These are phyloP conservation scores for Salticus scenicus DNA, from an alignment of 2,888 invertebrate genomes.

Conservation along the genomic window DNA sequence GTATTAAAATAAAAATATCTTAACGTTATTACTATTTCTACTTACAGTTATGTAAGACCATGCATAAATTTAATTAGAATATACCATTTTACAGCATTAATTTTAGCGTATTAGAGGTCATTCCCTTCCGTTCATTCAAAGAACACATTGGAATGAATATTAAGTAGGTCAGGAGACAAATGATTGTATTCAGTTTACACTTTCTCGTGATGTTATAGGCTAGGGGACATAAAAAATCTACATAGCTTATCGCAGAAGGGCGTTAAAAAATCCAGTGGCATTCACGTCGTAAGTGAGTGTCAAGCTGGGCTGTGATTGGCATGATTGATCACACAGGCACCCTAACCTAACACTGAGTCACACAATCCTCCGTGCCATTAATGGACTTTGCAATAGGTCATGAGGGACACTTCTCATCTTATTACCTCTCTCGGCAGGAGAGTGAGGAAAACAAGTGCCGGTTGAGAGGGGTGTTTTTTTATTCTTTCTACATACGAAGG, in stretches of 20 bases:
- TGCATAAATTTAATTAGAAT: too few species aligned
- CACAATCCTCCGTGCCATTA: slow-evolving; percentile 37
- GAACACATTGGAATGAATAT: too few species aligned
- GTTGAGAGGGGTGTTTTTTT: not conserved
- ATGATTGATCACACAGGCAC: slow-evolving; percentile 47
- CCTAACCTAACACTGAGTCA: slow-evolving; percentile 14
- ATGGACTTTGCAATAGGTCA: slow-evolving; percentile 68
- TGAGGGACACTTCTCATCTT: slow-evolving; percentile 61
- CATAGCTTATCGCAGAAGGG: not conserved
- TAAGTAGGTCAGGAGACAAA: not conserved
- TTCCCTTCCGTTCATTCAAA: too few species aligned
- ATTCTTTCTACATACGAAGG: not conserved
- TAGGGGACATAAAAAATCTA: not conserved
- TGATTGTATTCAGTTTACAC: not conserved
- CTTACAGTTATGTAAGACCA: too few species aligned
- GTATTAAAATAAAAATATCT: too few species aligned
- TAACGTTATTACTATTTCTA: too few species aligned
- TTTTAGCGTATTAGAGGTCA: too few species aligned
- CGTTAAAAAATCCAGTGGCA: slow-evolving; percentile 14
- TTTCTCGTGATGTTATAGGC: not conserved
- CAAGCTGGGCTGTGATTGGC: slow-evolving; percentile 38
- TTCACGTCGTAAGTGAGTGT: slow-evolving; percentile 5
- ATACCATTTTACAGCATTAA: too few species aligned
- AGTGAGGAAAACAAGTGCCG: slow-evolving; percentile 15
- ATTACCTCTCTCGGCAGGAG: slow-evolving; percentile 25